Evolutionary conservation across 1,140 invertebrate species (phyloP), one percentile per base, ranked within the genome.

Genomic region (Spodoptera frugiperda): DNA sequence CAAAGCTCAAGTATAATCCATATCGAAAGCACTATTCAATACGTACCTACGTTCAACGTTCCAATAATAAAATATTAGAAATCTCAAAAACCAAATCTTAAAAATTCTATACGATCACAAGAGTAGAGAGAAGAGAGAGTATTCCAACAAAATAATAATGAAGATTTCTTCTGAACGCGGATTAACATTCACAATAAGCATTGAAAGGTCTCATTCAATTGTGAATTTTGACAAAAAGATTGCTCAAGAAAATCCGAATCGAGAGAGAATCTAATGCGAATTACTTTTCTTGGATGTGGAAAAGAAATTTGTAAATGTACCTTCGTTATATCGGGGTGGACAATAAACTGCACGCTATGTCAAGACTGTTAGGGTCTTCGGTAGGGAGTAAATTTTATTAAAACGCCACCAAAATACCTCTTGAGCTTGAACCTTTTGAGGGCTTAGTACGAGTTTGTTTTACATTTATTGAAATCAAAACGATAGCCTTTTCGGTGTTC

Each of bases 351-450:
- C 79, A 81, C 44, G 67, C 30, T 17, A 10, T 54, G 55, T 72
- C 63, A 61, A 61, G 48, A 51, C 57, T 19, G 14, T 53, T 15
- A 63, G 51, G 57, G 57, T 49, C 70, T 59, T 73, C 70, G 59
- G 59, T 8, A 19, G 25, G 71, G 57, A 77, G 71, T 78, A 72
- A 81, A 79, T 79, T 81, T 79, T 79, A 83, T 81, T 81, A 83
- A 83, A 81, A 80, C 54, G 48, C 57, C 75, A 74, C 80, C 71
- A 78, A 77, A 82, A 76, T 72, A 70, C 61, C 55, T 53, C 46
- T 53, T 46, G 51, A 59, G 39, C n/a, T n/a, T n/a, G n/a, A n/a
- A n/a, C n/a, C n/a, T n/a, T n/a, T n/a, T n/a, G n/a, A n/a, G n/a
- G n/a, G n/a, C n/a, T n/a, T n/a, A n/a, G n/a, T n/a, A n/a, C n/a